Evolutionary conservation across 2,888 invertebrate genomes (phyloP).

Genomic region (Agrotis segetum): DNA sequence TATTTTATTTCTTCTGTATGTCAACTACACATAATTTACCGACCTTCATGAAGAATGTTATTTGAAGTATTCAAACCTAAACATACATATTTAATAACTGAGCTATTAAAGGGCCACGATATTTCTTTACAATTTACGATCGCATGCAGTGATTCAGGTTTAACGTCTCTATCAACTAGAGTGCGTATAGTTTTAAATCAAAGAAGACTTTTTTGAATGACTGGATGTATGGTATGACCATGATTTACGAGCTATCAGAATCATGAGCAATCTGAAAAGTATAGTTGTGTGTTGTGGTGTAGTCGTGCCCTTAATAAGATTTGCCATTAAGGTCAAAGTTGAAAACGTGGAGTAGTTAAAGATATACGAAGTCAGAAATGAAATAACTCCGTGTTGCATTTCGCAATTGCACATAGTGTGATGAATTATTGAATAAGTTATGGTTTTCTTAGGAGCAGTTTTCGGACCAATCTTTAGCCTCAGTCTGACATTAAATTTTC

Average conservation of each 20-base stretch:
- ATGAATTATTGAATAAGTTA: too few relatives aligned
- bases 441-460: too few relatives aligned
- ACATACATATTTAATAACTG: slow-evolving; percentile 53
- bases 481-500: too few relatives aligned
- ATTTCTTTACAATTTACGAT: slow-evolving; percentile 52
- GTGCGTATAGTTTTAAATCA: slow-evolving; percentile 23
- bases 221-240: neutral
- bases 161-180: slow-evolving; percentile 24
- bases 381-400: neutral
- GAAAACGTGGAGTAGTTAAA: slow-evolving; percentile 9
- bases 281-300: too few relatives aligned
- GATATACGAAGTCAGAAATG: slow-evolving; percentile 1
- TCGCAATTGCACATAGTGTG: neutral
- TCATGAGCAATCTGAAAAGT: slow-evolving; percentile 1
- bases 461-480: too few relatives aligned
- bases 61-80: slow-evolving; percentile 40
- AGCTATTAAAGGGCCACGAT: slow-evolving; percentile 39
- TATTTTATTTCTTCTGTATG: slow-evolving; percentile 12
- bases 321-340: neutral
- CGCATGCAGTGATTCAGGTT: slow-evolving; percentile 49
- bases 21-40: slow-evolving; percentile 18
- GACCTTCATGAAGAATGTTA: slow-evolving; percentile 39
- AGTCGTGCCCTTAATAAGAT: neutral
- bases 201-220: neutral
- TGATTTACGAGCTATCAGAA: neutral